Base-by-base conservation (phyloP, 2,797 vertebrate species). In the Labeo calbasu region DNA sequence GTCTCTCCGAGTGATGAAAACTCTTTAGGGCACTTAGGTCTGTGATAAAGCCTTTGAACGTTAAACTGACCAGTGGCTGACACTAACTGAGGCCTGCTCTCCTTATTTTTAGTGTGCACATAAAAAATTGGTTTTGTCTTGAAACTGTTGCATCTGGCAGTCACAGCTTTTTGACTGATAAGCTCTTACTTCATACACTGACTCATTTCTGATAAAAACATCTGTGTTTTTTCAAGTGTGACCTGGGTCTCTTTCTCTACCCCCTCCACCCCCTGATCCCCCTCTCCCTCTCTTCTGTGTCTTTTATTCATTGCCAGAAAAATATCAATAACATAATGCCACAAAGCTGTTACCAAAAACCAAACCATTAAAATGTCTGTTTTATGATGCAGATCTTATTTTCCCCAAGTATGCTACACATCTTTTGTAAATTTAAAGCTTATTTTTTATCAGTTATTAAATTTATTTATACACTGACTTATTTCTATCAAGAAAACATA, bases 131-230 rank as follows among this genome's bases (percentile, higher is more conserved):
- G 88, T 88, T 91, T 91, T 91, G 85, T 88, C 89, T 86, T 91
- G 91, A 93, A 91, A 85, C 88, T 82, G 57, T 91, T 90, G 90
- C 92, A 92, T 93, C 92, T 95, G 94, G 94, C 91, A 90, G 91
- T 88, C 84, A 84, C 70, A 85, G 78, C 28, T 85, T 87, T 84
- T 82, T 91, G 89, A 90, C 91, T 91, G 86, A 88, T 90, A 89
- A n/a, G 90, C 87, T 87, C 90, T 89, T 88, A 92, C 92, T 91
- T 93, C 93, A 93, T 90, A 90, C 90, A 84, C 90, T 93, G 93
- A 93, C 92, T 95, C 92, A 93, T 91, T 93, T 92, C 89, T 93
- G 93, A 95, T 95, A 95, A 94, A 93, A 94, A 95, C 94, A 94
- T 94, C 93, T 95, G 94, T 92, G 90, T 92, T 90, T 90, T 94